Evolutionary conservation across 2,888 invertebrate species (phyloP).

Genomic region (Philereme vetulata): DNA sequence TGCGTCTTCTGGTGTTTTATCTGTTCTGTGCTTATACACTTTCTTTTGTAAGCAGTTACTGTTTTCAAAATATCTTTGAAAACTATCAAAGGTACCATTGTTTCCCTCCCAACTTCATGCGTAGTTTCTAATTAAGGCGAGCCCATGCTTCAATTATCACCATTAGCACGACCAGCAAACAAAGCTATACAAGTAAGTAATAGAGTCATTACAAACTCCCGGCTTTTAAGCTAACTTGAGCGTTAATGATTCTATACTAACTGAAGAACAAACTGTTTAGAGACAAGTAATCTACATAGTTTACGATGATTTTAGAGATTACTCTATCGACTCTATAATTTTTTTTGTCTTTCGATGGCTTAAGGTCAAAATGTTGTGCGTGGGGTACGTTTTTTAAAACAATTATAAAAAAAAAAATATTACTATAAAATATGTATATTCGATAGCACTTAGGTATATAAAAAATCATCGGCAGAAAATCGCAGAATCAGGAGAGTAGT

Average conservation of each 20-base stretch:
- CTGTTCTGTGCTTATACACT: too few relatives aligned
- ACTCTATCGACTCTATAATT: slow-evolving; percentile 4
- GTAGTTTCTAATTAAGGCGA: slow-evolving; percentile 17
- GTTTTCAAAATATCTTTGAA: too few relatives aligned
- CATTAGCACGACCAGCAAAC: slow-evolving; percentile 23
- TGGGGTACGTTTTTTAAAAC: too few relatives aligned
- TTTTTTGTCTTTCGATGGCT: background rate
- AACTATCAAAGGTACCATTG: slow-evolving; percentile 6
- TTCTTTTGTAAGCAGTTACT: too few relatives aligned
- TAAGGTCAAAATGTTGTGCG: background rate
- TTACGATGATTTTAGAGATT: background rate
- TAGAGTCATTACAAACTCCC: slow-evolving; percentile 20
- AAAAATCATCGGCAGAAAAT: too few relatives aligned
- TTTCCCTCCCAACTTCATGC: slow-evolving; percentile 13
- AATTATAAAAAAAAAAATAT: too few relatives aligned
- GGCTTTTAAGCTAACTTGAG: slow-evolving; percentile 20
- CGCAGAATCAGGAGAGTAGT: too few relatives aligned
- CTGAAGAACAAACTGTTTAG: slow-evolving; percentile 16
- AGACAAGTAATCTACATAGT: background rate
- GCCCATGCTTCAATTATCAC: slow-evolving; percentile 22
- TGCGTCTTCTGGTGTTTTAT: too few relatives aligned
- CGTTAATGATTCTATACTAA: slow-evolving; percentile 13
- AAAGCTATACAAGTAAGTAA: slow-evolving; percentile 12
- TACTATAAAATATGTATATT: too few relatives aligned
- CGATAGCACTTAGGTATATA: too few relatives aligned